Conservation (phyloP, 2,797 vertebrate genomes). For the Rhodeus uyekii region DNA sequence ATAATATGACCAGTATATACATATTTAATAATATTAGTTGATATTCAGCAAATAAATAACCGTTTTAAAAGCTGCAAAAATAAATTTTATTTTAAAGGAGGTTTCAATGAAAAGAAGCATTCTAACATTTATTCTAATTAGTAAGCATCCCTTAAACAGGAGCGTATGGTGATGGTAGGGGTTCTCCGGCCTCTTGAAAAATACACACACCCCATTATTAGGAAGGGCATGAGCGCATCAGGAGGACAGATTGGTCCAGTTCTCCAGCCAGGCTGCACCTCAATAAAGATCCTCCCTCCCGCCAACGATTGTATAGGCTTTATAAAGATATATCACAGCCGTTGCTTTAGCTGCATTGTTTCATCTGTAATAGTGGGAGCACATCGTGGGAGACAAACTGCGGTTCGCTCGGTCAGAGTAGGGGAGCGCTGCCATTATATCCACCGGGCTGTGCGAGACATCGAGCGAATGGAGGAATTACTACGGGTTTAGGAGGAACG, state of each 20-base stretch:
- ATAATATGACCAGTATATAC: not conserved
- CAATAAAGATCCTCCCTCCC: constrained; percentile 8
- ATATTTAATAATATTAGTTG: not conserved
- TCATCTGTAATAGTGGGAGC: constrained; percentile 34
- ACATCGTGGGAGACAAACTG: constrained; percentile 36
- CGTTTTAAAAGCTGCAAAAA: not conserved
- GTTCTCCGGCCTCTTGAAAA: constrained; percentile 44
- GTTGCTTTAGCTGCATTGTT: constrained; percentile 22
- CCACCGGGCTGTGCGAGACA: constrained; percentile 25
- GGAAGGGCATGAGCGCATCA: constrained; percentile 43
- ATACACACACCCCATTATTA: constrained; percentile 51
- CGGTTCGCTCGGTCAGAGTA: constrained; percentile 19
- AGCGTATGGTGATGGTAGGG: constrained; percentile 45
- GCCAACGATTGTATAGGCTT: not conserved
- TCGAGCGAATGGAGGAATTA: constrained; percentile 31
- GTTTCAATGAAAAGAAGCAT: not conserved
- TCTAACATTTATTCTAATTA: constrained; percentile 23
- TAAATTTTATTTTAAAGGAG: not conserved
- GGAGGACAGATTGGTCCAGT: constrained; percentile 18
- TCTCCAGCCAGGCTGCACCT: constrained; percentile 13
- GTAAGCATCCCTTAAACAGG: constrained; percentile 27
- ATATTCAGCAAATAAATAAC: not conserved
- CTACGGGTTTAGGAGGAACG: constrained; percentile 23
- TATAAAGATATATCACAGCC: not conserved
- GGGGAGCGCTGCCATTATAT: constrained; percentile 45